phyloP scores from a whole-genome alignment of 53 echinoderm and acorn worm species.

The Pentamera pediparva region DNA sequence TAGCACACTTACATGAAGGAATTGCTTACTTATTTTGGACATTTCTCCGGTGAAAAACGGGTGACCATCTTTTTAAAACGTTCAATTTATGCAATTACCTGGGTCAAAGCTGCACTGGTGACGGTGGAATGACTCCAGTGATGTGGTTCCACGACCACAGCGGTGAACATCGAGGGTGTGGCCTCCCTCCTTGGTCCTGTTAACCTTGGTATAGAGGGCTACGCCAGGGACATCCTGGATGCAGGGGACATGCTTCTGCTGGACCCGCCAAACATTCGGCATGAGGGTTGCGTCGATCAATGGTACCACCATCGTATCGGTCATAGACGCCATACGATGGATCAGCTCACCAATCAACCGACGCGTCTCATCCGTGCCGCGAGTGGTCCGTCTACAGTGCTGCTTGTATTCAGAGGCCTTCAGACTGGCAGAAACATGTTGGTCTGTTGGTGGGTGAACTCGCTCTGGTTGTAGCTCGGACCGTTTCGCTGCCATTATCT shows the following conservation, averaged over 20 bases:
- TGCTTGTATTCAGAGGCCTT: conserved; percentile 4
- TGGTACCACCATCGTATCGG: conserved; percentile 23
- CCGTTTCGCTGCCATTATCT: too few relatives aligned
- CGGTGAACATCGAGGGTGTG: conserved; percentile 21
- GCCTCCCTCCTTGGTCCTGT: conserved; percentile 30
- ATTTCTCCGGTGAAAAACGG: neutral
- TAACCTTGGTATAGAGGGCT: conserved; percentile 42
- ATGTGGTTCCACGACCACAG: conserved; percentile 51
- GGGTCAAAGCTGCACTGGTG: conserved; percentile 51
- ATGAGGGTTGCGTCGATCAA: conserved; percentile 32
- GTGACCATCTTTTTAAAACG: neutral
- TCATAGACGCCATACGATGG: conserved; percentile 37
- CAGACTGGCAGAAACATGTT: conserved; percentile 2
- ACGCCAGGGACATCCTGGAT: conserved; percentile 52
- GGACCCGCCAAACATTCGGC: conserved; percentile 49
- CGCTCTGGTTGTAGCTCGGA: neutral
- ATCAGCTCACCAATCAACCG: neutral
- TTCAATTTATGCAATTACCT: conserved; percentile 3
- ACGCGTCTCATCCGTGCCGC: neutral
- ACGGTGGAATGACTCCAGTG: conserved; percentile 52
- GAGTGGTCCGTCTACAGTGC: conserved; percentile 30
- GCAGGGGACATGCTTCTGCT: conserved; percentile 51
- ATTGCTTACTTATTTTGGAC: neutral
- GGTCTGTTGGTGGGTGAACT: conserved; percentile 6
- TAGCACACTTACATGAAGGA: neutral